Conservation (phyloP, 1,140 invertebrate genomes). For the Asobara japonica region DNA sequence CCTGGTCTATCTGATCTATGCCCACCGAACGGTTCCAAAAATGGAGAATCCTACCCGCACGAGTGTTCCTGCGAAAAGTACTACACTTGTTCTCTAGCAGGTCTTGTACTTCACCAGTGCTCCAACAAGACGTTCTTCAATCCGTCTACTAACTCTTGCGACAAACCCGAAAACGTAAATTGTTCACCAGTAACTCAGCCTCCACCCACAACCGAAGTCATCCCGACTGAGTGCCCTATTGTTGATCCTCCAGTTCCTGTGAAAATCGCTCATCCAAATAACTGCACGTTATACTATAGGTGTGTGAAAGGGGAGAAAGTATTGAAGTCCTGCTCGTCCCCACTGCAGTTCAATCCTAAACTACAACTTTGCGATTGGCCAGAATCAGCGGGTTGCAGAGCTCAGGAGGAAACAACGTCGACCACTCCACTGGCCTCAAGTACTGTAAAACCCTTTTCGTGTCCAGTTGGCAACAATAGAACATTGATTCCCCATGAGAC, state of each 20-base stretch:
- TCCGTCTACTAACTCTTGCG: background rate
- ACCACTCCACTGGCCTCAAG: background rate
- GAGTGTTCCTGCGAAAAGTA: slow-evolving; percentile 48
- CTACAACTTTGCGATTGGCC: slow-evolving; percentile 56
- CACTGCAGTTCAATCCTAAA: slow-evolving; percentile 65
- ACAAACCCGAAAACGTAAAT: background rate
- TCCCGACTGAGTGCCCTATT: slow-evolving; percentile 36
- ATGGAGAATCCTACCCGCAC: slow-evolving; percentile 20
- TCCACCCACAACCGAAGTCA: background rate
- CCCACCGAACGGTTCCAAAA: slow-evolving; percentile 12
- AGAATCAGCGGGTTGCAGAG: slow-evolving; percentile 25
- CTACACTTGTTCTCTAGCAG: slow-evolving; percentile 50
- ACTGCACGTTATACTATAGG: slow-evolving; percentile 68
- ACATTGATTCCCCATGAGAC: background rate
- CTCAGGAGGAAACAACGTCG: background rate
- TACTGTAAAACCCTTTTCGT: too few relatives aligned
- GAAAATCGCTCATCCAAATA: slow-evolving; percentile 59
- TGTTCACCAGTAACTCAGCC: background rate
- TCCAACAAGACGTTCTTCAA: slow-evolving; percentile 52
- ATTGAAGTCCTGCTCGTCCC: slow-evolving; percentile 60
- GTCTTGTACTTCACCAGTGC: slow-evolving; percentile 43
- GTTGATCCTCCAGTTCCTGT: slow-evolving; percentile 35
- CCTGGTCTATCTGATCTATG: background rate
- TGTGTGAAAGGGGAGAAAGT: slow-evolving; percentile 65
- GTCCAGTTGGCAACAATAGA: background rate